These are phyloP conservation scores for Macaria liturata DNA, from an alignment of 2,888 invertebrate genomes.

Conservation along the genomic window DNA sequence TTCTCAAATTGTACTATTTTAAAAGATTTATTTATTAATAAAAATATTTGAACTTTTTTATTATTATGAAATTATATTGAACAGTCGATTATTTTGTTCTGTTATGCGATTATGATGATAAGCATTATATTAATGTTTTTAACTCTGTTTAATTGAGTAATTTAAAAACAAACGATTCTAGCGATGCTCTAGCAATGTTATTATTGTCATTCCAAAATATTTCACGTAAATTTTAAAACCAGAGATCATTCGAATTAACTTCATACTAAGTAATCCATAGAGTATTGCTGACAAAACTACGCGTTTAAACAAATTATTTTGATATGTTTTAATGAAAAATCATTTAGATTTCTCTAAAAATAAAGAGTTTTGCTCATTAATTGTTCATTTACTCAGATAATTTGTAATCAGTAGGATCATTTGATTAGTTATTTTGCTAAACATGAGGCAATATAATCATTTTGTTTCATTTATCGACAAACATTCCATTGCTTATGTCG, in stretches of 20 bases:
- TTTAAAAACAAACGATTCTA: constrained; percentile 48
- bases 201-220: constrained; percentile 63
- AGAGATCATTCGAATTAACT: constrained; percentile 36
- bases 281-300: constrained; percentile 39
- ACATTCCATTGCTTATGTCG: too few relatives aligned
- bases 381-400: constrained; percentile 54
- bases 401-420: constrained; percentile 46
- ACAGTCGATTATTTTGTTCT: constrained; percentile 37
- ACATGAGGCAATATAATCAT: too few relatives aligned
- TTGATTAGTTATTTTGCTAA: constrained; percentile 5
- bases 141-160: too few relatives aligned
- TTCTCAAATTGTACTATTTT: constrained; percentile 51
- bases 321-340: constrained; percentile 72
- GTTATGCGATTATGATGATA: constrained; percentile 1
- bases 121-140: too few relatives aligned
- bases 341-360: constrained; percentile 37
- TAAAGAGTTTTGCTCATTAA: constrained; percentile 58
- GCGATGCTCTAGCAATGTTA: constrained; percentile 51
- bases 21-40: constrained; percentile 48
- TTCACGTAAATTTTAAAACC: constrained; percentile 30
- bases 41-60: constrained; percentile 56
- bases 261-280: constrained; percentile 33
- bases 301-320: constrained; percentile 53
- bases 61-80: constrained; percentile 33
- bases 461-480: too few relatives aligned